phyloP scores from a whole-genome alignment of 2,888 invertebrate genomes.

The Leptinotarsa juncta region DNA sequence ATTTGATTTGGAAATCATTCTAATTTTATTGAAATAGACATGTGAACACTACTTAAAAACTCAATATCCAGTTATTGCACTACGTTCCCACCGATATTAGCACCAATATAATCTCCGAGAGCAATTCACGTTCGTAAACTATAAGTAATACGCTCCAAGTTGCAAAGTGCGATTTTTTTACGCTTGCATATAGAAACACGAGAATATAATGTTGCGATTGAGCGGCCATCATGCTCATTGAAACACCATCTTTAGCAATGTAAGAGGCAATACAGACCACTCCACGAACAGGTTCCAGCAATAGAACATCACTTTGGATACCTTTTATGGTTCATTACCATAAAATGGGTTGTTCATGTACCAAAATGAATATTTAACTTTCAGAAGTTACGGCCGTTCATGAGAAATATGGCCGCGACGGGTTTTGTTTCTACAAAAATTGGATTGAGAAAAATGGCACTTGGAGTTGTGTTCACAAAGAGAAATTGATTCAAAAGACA shows the following conservation, averaged over 20 bases:
- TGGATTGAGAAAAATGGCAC: too few species aligned
- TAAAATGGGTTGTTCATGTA: conserved; percentile 42
- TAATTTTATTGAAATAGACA: too few species aligned
- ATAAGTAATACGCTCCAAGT: neutral
- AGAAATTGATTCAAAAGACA: too few species aligned
- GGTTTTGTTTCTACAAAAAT: too few species aligned
- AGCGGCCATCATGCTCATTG: conserved; percentile 33
- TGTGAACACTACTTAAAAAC: too few species aligned
- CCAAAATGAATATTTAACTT: conserved; percentile 16
- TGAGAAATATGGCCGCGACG: neutral
- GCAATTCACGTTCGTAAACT: conserved; percentile 2
- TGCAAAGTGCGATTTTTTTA: neutral
- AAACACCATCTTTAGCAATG: conserved; percentile 31
- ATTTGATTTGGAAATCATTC: too few species aligned
- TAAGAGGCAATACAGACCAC: conserved; percentile 24
- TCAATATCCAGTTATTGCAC: too few species aligned
- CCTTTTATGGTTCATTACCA: conserved; percentile 41
- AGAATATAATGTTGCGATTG: conserved; percentile 24
- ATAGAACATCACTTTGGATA: conserved; percentile 40
- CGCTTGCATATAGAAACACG: neutral
- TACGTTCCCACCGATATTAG: neutral
- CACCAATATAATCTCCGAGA: neutral
- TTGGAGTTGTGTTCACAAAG: too few species aligned
- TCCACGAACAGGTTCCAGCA: conserved; percentile 35
- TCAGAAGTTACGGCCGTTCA: neutral